These are phyloP conservation scores for Cryptotermes secundus DNA, from an alignment of 1,140 invertebrate genomes.

Conservation along the genomic window DNA sequence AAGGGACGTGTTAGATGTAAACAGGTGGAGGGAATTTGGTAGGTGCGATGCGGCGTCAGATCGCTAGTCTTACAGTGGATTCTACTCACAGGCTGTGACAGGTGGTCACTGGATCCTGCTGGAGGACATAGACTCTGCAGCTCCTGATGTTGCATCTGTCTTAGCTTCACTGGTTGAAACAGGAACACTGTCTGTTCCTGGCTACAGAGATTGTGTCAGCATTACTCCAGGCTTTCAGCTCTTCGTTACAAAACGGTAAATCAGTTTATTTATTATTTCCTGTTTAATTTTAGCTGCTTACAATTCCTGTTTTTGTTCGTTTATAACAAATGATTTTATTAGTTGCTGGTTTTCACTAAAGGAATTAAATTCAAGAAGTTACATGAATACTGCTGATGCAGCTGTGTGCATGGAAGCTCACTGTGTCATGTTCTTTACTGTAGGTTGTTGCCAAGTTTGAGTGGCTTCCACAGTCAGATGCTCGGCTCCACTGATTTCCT, in stretches of 20 bases:
- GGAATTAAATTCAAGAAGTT: too few species aligned
- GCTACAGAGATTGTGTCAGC: conserved; percentile 77
- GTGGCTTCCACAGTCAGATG: not conserved
- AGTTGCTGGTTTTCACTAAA: too few species aligned
- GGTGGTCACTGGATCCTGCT: conserved; percentile 90
- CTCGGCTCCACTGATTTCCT: conserved; percentile 55
- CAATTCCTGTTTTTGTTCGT: too few species aligned
- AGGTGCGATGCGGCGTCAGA: too few species aligned
- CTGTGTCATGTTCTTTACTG: too few species aligned
- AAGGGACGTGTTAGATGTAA: too few species aligned
- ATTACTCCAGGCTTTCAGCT: conserved; percentile 84
- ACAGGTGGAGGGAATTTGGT: too few species aligned
- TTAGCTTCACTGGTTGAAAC: conserved; percentile 84
- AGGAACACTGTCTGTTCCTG: conserved; percentile 78
- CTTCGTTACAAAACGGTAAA: conserved; percentile 83
- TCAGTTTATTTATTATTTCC: conserved; percentile 26
- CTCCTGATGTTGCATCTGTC: conserved; percentile 88
- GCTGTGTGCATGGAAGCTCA: too few species aligned
- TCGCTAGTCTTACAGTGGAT: too few species aligned
- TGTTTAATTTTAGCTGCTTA: not conserved
- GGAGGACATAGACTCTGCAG: conserved; percentile 94
- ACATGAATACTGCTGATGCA: too few species aligned
- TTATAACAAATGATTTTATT: too few species aligned
- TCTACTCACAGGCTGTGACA: conserved; percentile 68
- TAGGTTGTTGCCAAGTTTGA: not conserved